These are phyloP conservation scores for Mythimna loreyi DNA, from an alignment of 2,888 invertebrate species.

Conservation along the genomic window DNA sequence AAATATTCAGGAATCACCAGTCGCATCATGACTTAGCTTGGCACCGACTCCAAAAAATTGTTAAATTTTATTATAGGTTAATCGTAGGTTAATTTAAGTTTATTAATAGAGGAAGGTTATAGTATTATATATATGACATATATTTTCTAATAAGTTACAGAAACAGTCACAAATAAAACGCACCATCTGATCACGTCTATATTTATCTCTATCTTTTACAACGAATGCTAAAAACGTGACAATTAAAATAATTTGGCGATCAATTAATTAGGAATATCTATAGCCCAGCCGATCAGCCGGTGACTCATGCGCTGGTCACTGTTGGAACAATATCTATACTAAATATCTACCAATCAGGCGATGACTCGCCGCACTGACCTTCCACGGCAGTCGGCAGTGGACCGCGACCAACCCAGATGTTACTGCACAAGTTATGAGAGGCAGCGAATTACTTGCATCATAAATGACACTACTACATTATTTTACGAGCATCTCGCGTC, in stretches of 20 bases:
- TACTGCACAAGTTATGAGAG: constrained; percentile 17
- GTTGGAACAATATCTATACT: constrained; percentile 12
- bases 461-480: background rate
- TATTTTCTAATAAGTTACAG: too few species aligned
- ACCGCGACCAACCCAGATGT: constrained; percentile 41
- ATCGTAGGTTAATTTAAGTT: too few species aligned
- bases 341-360: constrained; percentile 16
- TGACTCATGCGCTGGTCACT: constrained; percentile 34
- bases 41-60: too few species aligned
- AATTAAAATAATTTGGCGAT: constrained; percentile 26
- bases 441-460: constrained; percentile 8
- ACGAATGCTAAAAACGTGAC: constrained; percentile 8
- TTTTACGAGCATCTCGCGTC: background rate
- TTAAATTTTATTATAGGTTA: too few species aligned
- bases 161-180: background rate
- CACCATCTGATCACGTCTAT: background rate
- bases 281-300: constrained; percentile 16
- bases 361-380: constrained; percentile 57
- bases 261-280: constrained; percentile 20
- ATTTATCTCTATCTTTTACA: background rate
- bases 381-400: constrained; percentile 25
- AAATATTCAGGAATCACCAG: too few species aligned
- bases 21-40: too few species aligned
- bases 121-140: too few species aligned
- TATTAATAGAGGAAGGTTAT: too few species aligned